Base-by-base conservation (phyloP, 2,888 invertebrate genomes). In the Calameuta pallipes region DNA sequence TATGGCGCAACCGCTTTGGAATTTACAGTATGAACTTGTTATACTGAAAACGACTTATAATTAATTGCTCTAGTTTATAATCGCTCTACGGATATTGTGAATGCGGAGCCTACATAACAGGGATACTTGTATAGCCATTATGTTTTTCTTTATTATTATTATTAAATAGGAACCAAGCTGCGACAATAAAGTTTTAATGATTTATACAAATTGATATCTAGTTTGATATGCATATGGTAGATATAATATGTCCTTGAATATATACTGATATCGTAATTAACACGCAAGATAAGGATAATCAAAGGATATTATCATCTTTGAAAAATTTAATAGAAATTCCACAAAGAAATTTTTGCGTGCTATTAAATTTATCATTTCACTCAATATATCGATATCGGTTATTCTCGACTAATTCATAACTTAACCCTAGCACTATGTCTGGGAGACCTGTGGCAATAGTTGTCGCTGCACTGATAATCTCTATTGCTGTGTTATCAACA, bases 11-110 rank as follows among this genome's bases (percentile, higher is more conserved):
- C 69, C 74, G 77, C 81, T 75, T 76, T 77, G 86, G 87, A 87
- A 88, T 88, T 86, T 86, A 81, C 77, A 83, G 79, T 81, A 83
- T 86, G 83, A 83, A 87, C 84, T 87, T 86, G 85, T 86, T 87
- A 84, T 84, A 82, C 87, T 81, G 80, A 31, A 81, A 83, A 83
- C 83, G 83, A 85, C 87, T 85, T 84, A 85, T 85, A 88, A 88
- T 89, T 87, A 89, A 89, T 89, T 86, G 87, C 86, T 84, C 84
- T 84, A 88, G 88, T 88, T 89, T 87, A 89, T 89, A 89, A 88
- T 87, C 87, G 84, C 84, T 84, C 86, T 84, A 85, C 76, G 82
- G 84, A 35, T 70, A 75, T 78, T 75, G 78, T 78, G 41, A 56
- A 78, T 33, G 23, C 69, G 11, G 36, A 33, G 69, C 83, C n/a